A percentile compares a stretch with the other conserved stretches of the same genome.
These are phyloP conservation scores for Synergus gifuensis DNA, from an alignment of 2,888 invertebrate species.

Conservation along the genomic window DNA sequence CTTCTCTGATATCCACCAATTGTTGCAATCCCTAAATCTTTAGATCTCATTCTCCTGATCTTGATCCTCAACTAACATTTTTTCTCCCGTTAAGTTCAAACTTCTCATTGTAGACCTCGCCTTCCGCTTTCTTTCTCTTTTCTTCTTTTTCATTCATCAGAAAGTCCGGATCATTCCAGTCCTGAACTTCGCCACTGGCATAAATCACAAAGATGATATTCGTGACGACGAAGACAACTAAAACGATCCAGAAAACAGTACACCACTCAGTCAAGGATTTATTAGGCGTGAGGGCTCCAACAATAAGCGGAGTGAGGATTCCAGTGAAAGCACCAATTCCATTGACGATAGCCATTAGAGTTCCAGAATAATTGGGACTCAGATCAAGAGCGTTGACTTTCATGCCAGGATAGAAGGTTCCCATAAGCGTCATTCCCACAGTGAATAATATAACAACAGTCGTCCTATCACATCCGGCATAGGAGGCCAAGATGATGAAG, in stretches of 20 bases:
- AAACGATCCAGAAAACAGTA: conserved; percentile 89
- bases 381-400: conserved; percentile 79
- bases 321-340: conserved; percentile 87
- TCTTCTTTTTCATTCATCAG: conserved; percentile 58
- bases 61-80: not conserved
- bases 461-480: conserved; percentile 76
- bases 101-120: not conserved
- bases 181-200: conserved; percentile 87
- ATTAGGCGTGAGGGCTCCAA: conserved; percentile 81
- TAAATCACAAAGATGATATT: conserved; percentile 85
- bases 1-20: not conserved
- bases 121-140: conserved; percentile 46
- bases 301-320: conserved; percentile 84
- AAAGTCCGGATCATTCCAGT: conserved; percentile 85
- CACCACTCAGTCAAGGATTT: conserved; percentile 83
- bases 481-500: conserved; percentile 78
- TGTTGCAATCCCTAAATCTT: not conserved
- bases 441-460: conserved; percentile 77
- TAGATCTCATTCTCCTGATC: not conserved
- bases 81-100: conserved; percentile 21
- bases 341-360: conserved; percentile 78
- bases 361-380: conserved; percentile 78
- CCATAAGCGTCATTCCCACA: conserved; percentile 78
- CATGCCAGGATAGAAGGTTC: conserved; percentile 79
- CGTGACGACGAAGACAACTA: conserved; percentile 83